Conservation (phyloP, 2,113 vertebrate genomes). For the Sphaerodactylus townsendi region DNA sequence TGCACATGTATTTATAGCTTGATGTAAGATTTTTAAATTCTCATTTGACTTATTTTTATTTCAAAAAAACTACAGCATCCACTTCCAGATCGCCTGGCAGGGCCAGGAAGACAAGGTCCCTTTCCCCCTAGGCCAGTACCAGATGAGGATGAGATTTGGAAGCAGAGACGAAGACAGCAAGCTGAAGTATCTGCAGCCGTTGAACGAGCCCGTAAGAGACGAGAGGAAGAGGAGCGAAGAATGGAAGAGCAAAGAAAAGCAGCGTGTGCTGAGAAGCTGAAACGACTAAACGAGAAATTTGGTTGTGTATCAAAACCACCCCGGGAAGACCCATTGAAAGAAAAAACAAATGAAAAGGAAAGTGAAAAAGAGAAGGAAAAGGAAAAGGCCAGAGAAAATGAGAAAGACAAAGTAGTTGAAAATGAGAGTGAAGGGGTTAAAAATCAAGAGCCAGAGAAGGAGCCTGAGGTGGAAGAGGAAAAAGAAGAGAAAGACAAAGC, state of each 20-base stretch:
- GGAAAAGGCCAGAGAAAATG: slow-evolving; percentile 53
- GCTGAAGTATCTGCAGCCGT: slow-evolving; percentile 92
- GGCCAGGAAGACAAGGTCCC: slow-evolving; percentile 71
- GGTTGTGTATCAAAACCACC: slow-evolving; percentile 77
- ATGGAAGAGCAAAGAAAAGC: slow-evolving; percentile 98
- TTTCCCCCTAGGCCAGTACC: slow-evolving; percentile 75
- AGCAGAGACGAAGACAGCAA: slow-evolving; percentile 92
- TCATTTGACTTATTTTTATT: background rate
- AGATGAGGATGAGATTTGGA: slow-evolving; percentile 95
- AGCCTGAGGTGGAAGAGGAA: slow-evolving; percentile 66
- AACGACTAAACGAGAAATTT: slow-evolving; percentile 95
- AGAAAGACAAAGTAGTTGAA: slow-evolving; percentile 41
- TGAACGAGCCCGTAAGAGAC: slow-evolving; percentile 90
- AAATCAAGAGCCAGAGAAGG: slow-evolving; percentile 44
- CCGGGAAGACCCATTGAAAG: slow-evolving; percentile 72
- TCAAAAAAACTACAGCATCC: slow-evolving; percentile 70
- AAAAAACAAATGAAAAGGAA: slow-evolving; percentile 65
- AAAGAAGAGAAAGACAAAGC: slow-evolving; percentile 65
- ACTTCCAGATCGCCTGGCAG: slow-evolving; percentile 74
- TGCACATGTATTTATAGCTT: background rate
- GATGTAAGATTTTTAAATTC: background rate
- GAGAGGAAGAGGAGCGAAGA: slow-evolving; percentile 94
- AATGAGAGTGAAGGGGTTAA: slow-evolving; percentile 35
- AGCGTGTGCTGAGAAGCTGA: slow-evolving; percentile 96
- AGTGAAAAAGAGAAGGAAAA: slow-evolving; percentile 47